These are phyloP conservation scores for Melopsittacus undulatus DNA, from an alignment of 2,797 vertebrate species.

Conservation along the genomic window DNA sequence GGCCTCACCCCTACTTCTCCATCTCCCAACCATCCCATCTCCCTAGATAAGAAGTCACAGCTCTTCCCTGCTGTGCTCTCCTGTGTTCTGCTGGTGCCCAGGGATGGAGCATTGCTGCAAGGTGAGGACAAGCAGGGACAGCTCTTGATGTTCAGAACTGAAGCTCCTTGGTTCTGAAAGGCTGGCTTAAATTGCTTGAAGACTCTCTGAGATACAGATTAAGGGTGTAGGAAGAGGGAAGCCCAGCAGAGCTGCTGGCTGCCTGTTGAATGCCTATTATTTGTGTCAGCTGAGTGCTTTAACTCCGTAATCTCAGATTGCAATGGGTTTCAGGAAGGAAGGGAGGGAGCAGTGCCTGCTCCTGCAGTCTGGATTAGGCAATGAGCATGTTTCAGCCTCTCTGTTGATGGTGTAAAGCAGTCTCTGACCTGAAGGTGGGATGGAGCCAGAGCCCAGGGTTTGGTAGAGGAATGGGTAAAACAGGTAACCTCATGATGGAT, in stretches of 20 bases:
- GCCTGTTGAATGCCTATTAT: neutral
- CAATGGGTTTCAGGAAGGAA: neutral
- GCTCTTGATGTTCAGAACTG: neutral
- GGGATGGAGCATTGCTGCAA: neutral
- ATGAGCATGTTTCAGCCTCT: neutral
- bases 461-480: neutral
- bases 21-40: neutral
- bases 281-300: neutral
- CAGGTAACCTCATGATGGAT: neutral
- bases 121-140: neutral
- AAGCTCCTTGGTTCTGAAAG: constrained; percentile 36
- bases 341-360: accelerated
- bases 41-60: neutral
- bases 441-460: accelerated
- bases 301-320: neutral
- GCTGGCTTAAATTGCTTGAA: neutral
- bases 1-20: neutral
- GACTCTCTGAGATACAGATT: constrained; percentile 2
- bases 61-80: neutral
- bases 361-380: neutral
- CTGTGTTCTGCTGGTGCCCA: neutral
- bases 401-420: neutral
- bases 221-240: constrained; percentile 6
- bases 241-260: neutral
- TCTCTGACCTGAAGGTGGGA: neutral